These are phyloP conservation scores for Serripes groenlandicus DNA, from an alignment of 2,888 invertebrate genomes.

Conservation along the genomic window DNA sequence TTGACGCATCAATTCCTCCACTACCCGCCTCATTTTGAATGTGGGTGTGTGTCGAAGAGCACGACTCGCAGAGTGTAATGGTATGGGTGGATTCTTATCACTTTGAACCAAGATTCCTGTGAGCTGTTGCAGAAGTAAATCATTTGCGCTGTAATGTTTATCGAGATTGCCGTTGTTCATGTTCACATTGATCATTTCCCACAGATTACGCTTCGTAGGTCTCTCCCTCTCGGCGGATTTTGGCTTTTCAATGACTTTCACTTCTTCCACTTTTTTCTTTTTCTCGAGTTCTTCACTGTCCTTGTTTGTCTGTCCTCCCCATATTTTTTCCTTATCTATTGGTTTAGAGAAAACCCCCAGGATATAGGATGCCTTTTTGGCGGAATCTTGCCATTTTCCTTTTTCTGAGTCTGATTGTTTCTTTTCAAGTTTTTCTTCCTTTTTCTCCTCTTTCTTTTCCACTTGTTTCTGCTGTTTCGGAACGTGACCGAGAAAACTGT, in stretches of 20 bases:
- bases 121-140: slow-evolving; percentile 79
- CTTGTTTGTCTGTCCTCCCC: slow-evolving; percentile 47
- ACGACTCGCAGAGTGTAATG: slow-evolving; percentile 78
- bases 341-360: slow-evolving; percentile 69
- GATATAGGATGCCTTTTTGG: slow-evolving; percentile 61
- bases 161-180: slow-evolving; percentile 65
- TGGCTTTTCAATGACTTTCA: slow-evolving; percentile 37
- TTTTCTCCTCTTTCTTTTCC: slow-evolving; percentile 27
- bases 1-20: slow-evolving; percentile 79
- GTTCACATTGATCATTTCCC: slow-evolving; percentile 77
- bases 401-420: slow-evolving; percentile 33
- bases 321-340: slow-evolving; percentile 46
- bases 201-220: slow-evolving; percentile 64
- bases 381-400: slow-evolving; percentile 22
- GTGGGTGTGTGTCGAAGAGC: slow-evolving; percentile 83
- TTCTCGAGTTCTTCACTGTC: slow-evolving; percentile 22
- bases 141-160: slow-evolving; percentile 73
- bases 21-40: slow-evolving; percentile 82
- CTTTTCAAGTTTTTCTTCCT: slow-evolving; percentile 40
- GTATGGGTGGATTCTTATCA: slow-evolving; percentile 69
- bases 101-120: slow-evolving; percentile 76
- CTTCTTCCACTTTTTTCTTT: slow-evolving; percentile 31
- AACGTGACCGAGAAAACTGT: slow-evolving; percentile 60
- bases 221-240: slow-evolving; percentile 40
- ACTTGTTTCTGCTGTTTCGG: slow-evolving; percentile 39